Base-by-base conservation (phyloP, 2,888 invertebrate species). In the Nomada ruficornis region DNA sequence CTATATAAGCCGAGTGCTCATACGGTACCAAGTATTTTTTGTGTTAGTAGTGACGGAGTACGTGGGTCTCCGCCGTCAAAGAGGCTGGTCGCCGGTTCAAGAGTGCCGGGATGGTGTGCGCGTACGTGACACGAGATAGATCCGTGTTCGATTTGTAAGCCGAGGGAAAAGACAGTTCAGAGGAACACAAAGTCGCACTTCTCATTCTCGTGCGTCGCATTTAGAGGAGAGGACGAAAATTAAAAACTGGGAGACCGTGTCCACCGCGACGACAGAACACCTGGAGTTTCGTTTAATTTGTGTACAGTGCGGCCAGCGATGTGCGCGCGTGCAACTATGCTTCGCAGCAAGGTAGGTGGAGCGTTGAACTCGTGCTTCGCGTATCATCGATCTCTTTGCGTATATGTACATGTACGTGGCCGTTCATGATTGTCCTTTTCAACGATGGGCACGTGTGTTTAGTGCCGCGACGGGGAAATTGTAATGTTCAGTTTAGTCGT, bases 1-100 rank as follows among this genome's bases (percentile, higher is more conserved):
- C 93, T 93, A 94, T 93, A 93, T 93, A 94, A 93, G 91, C 90
- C 65, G 90, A 88, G 87, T 85, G 83, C 80, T 87, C 88, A 82
- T 88, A 90, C 89, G 87, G 86, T 89, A 86, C 85, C 86, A 86
- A 90, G 88, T 92, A 93, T 93, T 93, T 94, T 93, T 93, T 92
- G 80, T 88, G 75, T 84, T 80, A 55, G 75, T 82, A 78, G 57
- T 70, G 59, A 89, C 90, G 89, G 85, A 88, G 82, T 80, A 36
- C 79, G 82, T 62, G 74, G 84, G 74, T 72, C 76, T 80, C 77
- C 68, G 29, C 67, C 67, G 77, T 75, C 70, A 70, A 84, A 86
- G 75, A 64, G 73, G 81, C 47, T 55, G 72, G 18, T 71, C 68
- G 18, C 63, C 42, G 71, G 76, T 80, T 63, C 60, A 77, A 44